phyloP scores from a whole-genome alignment of 2,888 invertebrate genomes.

The Sinhomidia bicolor region DNA sequence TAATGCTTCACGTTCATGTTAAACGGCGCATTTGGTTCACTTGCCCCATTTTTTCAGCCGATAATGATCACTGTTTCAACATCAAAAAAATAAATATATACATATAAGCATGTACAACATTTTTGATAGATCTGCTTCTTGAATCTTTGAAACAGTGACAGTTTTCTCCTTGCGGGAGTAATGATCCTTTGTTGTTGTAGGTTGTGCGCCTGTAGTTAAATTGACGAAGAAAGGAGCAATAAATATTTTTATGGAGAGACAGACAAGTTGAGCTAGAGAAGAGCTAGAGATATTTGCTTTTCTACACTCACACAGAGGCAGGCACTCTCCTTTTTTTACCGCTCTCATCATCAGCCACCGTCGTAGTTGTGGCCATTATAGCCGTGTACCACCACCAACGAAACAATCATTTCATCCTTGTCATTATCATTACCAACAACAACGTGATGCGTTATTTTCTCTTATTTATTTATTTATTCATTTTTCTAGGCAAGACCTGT shows the following conservation, averaged over 20 bases:
- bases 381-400: slow-evolving; percentile 8
- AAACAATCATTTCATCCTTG: background rate
- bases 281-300: no score
- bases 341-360: background rate
- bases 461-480: background rate
- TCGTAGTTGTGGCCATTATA: background rate
- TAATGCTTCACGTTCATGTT: no score
- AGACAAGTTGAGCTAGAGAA: background rate
- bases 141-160: background rate
- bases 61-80: slow-evolving; percentile 16
- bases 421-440: background rate
- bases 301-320: no score
- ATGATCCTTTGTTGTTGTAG: slow-evolving; percentile 26
- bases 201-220: slow-evolving; percentile 2
- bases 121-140: background rate
- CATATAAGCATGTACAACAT: no score
- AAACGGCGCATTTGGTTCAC: no score
- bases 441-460: background rate
- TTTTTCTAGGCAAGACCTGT: background rate
- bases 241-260: slow-evolving; percentile 17
- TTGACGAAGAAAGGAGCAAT: slow-evolving; percentile 16
- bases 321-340: background rate
- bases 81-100: no score
- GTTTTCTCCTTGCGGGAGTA: slow-evolving; percentile 26
- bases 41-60: background rate